These are phyloP conservation scores for Spea hammondii DNA, from an alignment of 2,797 vertebrate genomes.

Conservation along the genomic window DNA sequence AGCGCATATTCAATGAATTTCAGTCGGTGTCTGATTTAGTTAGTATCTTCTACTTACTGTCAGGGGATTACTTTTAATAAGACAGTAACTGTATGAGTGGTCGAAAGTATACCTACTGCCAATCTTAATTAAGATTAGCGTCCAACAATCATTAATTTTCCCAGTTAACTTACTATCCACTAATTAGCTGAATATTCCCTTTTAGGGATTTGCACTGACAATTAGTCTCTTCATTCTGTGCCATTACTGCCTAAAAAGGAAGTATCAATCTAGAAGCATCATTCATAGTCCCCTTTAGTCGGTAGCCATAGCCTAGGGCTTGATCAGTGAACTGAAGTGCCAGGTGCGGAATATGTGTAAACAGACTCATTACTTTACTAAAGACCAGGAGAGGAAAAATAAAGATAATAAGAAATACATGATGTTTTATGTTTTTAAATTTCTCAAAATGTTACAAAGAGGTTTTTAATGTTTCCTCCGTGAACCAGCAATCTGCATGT, in stretches of 20 bases:
- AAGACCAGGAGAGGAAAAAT: not conserved
- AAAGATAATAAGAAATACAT: too few species aligned
- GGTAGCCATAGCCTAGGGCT: not conserved
- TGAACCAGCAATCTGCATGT: too few species aligned
- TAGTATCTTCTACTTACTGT: not conserved
- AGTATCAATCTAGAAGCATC: not conserved
- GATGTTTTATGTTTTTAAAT: too few species aligned
- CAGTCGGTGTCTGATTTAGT: not conserved
- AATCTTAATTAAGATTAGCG: not conserved
- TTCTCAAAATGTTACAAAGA: too few species aligned
- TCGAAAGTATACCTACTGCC: not conserved
- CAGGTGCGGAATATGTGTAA: not conserved
- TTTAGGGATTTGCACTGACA: not conserved
- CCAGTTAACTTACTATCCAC: not conserved
- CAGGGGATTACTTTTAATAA: not conserved
- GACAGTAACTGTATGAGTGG: not conserved
- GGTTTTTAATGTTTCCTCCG: too few species aligned
- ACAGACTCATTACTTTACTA: not conserved
- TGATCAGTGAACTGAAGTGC: not conserved
- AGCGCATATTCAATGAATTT: conserved; percentile 10
- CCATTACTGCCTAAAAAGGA: not conserved
- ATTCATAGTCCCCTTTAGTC: not conserved
- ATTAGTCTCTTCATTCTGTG: not conserved
- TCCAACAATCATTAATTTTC: not conserved
- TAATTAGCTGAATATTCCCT: conserved; percentile 5